Conservation (phyloP, 1,140 invertebrate species). For the Drosophila nasuta region DNA sequence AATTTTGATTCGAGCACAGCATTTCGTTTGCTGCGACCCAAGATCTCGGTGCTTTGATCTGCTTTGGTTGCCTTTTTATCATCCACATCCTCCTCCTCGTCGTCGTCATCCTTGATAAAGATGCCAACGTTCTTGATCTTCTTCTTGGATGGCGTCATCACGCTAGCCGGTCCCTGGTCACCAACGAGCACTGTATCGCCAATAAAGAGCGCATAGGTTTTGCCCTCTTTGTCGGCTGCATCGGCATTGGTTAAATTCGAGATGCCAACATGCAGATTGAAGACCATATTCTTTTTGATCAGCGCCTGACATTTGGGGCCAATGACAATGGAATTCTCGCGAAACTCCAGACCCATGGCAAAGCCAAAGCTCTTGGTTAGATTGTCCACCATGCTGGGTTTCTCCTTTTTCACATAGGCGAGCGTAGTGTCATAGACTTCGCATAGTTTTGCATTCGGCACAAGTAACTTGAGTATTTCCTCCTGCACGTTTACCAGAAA, state of each 20-base stretch:
- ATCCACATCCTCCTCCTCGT: conserved; percentile 93
- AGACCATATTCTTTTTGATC: conserved; percentile 98
- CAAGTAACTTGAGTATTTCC: conserved; percentile 93
- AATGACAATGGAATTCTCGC: conserved; percentile 96
- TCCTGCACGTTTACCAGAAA: conserved; percentile 97
- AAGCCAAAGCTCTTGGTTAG: conserved; percentile 98
- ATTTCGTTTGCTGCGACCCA: conserved; percentile 94
- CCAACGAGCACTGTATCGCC: conserved; percentile 98
- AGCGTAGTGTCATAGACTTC: conserved; percentile 95
- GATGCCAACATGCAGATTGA: conserved; percentile 97
- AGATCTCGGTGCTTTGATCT: conserved; percentile 88
- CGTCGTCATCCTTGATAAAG: conserved; percentile 97
- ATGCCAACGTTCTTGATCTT: conserved; percentile 98
- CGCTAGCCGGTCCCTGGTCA: conserved; percentile 92
- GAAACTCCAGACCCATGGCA: conserved; percentile 99
- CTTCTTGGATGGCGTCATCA: conserved; percentile 97
- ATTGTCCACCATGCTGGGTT: conserved; percentile 94
- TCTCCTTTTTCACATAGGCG: conserved; percentile 94
- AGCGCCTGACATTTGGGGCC: conserved; percentile 93
- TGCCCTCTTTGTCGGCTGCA: conserved; percentile 93
- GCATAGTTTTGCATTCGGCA: conserved; percentile 93
- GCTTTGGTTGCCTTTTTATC: conserved; percentile 86
- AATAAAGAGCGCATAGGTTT: conserved; percentile 97
- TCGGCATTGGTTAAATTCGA: conserved; percentile 94
- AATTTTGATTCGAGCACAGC: conserved; percentile 98